Evolutionary conservation across 1,140 invertebrate genomes (phyloP).

Genomic region (Caerostris extrusa): DNA sequence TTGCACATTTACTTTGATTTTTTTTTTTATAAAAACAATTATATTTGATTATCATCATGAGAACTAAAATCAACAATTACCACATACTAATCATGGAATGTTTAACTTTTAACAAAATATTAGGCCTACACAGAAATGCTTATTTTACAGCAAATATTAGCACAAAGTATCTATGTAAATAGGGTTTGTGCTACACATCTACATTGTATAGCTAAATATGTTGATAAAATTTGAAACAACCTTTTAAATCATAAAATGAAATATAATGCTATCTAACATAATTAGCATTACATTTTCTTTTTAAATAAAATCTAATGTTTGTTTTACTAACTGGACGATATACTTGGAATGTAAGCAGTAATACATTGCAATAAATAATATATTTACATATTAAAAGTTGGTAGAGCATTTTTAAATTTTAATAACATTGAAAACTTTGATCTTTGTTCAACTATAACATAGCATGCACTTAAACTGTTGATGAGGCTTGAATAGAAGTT

Average conservation of each 20-base stretch:
- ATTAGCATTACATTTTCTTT: background rate
- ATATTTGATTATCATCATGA: background rate
- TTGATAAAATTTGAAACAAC: background rate
- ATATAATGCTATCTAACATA: background rate
- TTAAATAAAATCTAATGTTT: background rate
- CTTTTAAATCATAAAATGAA: constrained; percentile 9
- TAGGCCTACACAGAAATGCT: constrained; percentile 35
- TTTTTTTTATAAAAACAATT: background rate
- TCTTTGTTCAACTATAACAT: background rate
- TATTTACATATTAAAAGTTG: constrained; percentile 14
- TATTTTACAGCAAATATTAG: constrained; percentile 15
- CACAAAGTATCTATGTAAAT: constrained; percentile 35
- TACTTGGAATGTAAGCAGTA: constrained; percentile 10
- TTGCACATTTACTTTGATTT: background rate
- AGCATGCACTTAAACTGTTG: background rate
- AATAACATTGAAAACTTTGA: background rate
- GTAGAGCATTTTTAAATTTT: background rate
- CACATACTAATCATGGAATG: constrained; percentile 18
- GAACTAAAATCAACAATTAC: background rate
- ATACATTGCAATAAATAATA: background rate
- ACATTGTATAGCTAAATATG: constrained; percentile 33
- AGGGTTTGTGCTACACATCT: constrained; percentile 24
- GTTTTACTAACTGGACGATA: background rate
- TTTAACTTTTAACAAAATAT: constrained; percentile 25
- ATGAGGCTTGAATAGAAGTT: background rate